Conservation (phyloP, 2,888 invertebrate species). For the Dasypogon diadema region DNA sequence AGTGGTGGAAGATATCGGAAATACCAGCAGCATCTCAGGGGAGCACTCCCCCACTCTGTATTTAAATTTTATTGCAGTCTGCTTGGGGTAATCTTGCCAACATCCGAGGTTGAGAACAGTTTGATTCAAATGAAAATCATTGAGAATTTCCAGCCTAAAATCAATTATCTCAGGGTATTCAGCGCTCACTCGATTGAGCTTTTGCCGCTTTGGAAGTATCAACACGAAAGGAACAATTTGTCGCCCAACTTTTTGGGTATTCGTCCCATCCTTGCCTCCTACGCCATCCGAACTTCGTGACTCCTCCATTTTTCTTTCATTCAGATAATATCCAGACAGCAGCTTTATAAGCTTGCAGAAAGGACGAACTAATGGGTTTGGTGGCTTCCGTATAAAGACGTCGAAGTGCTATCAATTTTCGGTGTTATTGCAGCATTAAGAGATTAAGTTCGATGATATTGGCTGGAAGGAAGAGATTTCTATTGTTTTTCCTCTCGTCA, state of each 20-base stretch:
- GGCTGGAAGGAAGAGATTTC: constrained; percentile 32
- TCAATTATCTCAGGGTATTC: constrained; percentile 52
- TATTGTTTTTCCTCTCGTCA: not conserved
- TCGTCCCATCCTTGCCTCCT: not conserved
- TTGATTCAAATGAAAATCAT: constrained; percentile 42
- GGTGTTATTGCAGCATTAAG: constrained; percentile 55
- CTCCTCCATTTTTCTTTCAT: not conserved
- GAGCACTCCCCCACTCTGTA: constrained; percentile 10
- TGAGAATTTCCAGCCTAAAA: constrained; percentile 42
- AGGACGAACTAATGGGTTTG: constrained; percentile 50
- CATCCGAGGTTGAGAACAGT: constrained; percentile 8
- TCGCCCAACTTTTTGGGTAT: constrained; percentile 1
- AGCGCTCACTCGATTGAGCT: constrained; percentile 37
- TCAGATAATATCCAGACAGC: constrained; percentile 32
- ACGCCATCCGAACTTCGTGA: not conserved
- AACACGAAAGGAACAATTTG: constrained; percentile 34
- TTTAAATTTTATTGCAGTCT: constrained; percentile 48
- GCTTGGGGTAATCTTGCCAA: constrained; percentile 7
- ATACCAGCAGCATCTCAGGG: constrained; percentile 3
- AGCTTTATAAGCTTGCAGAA: constrained; percentile 38
- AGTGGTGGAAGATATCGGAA: constrained; percentile 8
- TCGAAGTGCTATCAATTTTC: constrained; percentile 56
- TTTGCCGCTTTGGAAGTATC: constrained; percentile 1
- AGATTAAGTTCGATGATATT: constrained; percentile 53
- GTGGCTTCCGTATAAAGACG: constrained; percentile 50